Percentiles rank a stretch among this genome's conserved stretches.
Evolutionary conservation across 2,888 invertebrate species (phyloP).

Genomic region (Drosophila colorata): DNA sequence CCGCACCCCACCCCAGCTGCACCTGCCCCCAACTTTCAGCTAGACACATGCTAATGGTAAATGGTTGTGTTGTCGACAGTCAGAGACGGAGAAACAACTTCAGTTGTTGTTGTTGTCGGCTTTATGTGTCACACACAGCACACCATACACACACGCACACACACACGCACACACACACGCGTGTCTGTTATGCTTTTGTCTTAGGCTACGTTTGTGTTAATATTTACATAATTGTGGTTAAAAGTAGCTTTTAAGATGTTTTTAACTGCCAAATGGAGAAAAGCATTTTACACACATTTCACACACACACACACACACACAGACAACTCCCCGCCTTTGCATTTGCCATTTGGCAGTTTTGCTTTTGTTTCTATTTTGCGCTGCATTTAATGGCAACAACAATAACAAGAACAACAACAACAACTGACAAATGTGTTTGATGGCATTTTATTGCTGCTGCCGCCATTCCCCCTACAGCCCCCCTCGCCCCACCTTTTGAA

Average conservation of each 20-base stretch:
- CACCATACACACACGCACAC: constrained; percentile 9
- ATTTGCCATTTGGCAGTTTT: constrained; percentile 43
- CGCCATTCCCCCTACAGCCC: neutral
- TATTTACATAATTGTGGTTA: constrained; percentile 80
- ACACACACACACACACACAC: neutral
- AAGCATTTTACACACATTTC: constrained; percentile 23
- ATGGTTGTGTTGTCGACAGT: constrained; percentile 76
- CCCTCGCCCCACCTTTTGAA: constrained; percentile 26
- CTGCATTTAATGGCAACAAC: constrained; percentile 67
- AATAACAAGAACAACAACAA: constrained; percentile 30
- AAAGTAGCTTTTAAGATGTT: constrained; percentile 82
- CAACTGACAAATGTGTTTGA: constrained; percentile 73
- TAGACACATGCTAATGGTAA: constrained; percentile 76
- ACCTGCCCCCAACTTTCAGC: constrained; percentile 1
- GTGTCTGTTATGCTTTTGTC: constrained; percentile 55
- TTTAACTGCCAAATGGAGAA: constrained; percentile 71
- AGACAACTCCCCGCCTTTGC: neutral
- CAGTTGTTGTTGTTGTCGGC: constrained; percentile 18
- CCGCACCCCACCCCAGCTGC: no score
- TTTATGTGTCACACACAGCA: constrained; percentile 6
- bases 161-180: constrained; percentile 3
- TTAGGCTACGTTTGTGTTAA: constrained; percentile 71
- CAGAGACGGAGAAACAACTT: constrained; percentile 40
- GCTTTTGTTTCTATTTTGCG: constrained; percentile 59
- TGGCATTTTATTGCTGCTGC: constrained; percentile 62